These are phyloP conservation scores for Macroteleia sp. DNA, from an alignment of 2,888 invertebrate species.

Conservation along the genomic window DNA sequence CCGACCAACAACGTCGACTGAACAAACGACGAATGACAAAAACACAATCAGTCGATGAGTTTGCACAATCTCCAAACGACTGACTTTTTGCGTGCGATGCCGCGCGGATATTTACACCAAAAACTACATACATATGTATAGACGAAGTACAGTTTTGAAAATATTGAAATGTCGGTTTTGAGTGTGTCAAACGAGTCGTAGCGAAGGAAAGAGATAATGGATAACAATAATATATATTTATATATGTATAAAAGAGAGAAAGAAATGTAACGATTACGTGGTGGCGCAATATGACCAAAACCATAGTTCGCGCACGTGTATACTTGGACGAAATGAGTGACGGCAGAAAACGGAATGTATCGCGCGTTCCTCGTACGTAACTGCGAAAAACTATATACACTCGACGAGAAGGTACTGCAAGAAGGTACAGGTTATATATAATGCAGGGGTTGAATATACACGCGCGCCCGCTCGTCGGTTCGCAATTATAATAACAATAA, in stretches of 20 bases:
- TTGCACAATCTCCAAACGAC: conserved; percentile 39
- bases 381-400: conserved; percentile 59
- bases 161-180: conserved; percentile 46
- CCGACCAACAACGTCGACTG: conserved; percentile 41
- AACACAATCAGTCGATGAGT: conserved; percentile 47
- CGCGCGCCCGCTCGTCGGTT: conserved; percentile 35
- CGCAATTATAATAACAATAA: conserved; percentile 58
- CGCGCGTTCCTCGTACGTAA: conserved; percentile 35
- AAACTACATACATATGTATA: conserved; percentile 61
- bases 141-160: conserved; percentile 60
- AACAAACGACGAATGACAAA: conserved; percentile 32
- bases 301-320: conserved; percentile 49
- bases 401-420: conserved; percentile 51
- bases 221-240: conserved; percentile 13
- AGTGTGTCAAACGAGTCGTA: conserved; percentile 6
- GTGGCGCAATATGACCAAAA: conserved; percentile 60
- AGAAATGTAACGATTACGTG: conserved; percentile 10
- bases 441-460: conserved; percentile 38
- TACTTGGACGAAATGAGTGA: conserved; percentile 24
- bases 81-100: conserved; percentile 32
- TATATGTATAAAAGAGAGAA: conserved; percentile 17
- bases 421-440: conserved; percentile 54
- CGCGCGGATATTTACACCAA: conserved; percentile 55
- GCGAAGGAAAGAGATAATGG: neutral
- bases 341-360: conserved; percentile 49